These are phyloP conservation scores for Melipona beecheii DNA, from an alignment of 2,888 invertebrate genomes.

Conservation along the genomic window DNA sequence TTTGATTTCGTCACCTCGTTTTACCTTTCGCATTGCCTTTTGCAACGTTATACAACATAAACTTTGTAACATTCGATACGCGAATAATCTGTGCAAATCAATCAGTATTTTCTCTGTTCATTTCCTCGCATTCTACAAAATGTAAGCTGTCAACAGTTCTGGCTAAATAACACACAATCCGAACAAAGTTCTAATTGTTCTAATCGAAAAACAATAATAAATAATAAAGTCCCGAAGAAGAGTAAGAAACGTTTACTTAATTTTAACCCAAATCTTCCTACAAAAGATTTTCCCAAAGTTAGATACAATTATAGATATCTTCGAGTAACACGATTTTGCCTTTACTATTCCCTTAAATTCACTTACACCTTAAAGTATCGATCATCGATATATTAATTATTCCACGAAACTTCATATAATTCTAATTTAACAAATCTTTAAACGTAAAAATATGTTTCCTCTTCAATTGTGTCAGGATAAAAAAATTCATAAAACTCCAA, in stretches of 20 bases:
- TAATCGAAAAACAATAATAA: background rate
- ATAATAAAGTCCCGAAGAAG: background rate
- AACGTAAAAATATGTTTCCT: no score
- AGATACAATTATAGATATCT: background rate
- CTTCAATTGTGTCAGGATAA: no score
- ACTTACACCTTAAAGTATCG: no score
- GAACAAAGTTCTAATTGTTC: background rate
- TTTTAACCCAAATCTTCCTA: background rate
- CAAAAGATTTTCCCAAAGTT: background rate
- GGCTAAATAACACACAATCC: background rate
- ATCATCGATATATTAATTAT: no score
- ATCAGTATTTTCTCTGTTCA: background rate
- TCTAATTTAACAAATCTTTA: no score
- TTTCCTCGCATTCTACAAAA: background rate
- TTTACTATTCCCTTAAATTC: no score
- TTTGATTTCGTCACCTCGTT: conserved; percentile 17
- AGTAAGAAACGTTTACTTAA: background rate
- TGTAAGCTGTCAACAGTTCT: background rate
- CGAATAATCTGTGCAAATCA: background rate
- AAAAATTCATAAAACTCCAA: no score
- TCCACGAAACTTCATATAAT: no score
- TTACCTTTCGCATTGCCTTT: background rate
- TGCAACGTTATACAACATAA: background rate
- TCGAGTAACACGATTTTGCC: background rate
- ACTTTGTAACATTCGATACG: background rate